A percentile compares a stretch with the other conserved stretches of the same genome.
Conservation (phyloP, 2,113 vertebrate species). For the Proterorhinus semilunaris region DNA sequence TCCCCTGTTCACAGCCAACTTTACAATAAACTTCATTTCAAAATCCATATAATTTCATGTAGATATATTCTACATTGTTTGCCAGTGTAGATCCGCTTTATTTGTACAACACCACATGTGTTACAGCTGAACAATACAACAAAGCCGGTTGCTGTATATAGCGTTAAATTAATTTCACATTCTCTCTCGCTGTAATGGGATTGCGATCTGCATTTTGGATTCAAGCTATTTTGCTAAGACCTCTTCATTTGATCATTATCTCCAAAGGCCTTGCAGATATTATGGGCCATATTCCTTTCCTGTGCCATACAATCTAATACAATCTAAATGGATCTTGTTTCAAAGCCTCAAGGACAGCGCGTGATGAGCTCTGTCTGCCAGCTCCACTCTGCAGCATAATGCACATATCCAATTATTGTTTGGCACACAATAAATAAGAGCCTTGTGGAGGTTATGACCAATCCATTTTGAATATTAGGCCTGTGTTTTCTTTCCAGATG, state of each 20-base stretch:
- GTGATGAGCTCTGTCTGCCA: slow-evolving; percentile 60
- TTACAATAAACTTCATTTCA: no score
- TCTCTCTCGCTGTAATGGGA: slow-evolving; percentile 55
- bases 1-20: no score
- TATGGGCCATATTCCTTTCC: slow-evolving; percentile 70
- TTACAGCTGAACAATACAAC: not conserved
- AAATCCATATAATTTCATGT: no score
- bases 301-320: slow-evolving; percentile 72
- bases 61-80: no score
- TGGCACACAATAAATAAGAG: slow-evolving; percentile 12
- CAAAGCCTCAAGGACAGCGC: slow-evolving; percentile 72
- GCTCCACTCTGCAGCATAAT: slow-evolving; percentile 60
- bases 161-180: slow-evolving; percentile 48
- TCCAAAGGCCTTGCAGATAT: slow-evolving; percentile 73
- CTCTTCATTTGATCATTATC: slow-evolving; percentile 77
- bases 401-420: slow-evolving; percentile 40
- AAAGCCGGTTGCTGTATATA: slow-evolving; percentile 11
- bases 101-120: not conserved
- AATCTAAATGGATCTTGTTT: slow-evolving; percentile 78
- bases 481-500: not conserved
- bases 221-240: slow-evolving; percentile 73
- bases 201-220: slow-evolving; percentile 67
- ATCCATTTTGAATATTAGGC: slow-evolving; percentile 1
- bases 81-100: no score
- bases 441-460: not conserved